phyloP scores from a whole-genome alignment of 2,888 invertebrate genomes.

The Melanchra persicariae region DNA sequence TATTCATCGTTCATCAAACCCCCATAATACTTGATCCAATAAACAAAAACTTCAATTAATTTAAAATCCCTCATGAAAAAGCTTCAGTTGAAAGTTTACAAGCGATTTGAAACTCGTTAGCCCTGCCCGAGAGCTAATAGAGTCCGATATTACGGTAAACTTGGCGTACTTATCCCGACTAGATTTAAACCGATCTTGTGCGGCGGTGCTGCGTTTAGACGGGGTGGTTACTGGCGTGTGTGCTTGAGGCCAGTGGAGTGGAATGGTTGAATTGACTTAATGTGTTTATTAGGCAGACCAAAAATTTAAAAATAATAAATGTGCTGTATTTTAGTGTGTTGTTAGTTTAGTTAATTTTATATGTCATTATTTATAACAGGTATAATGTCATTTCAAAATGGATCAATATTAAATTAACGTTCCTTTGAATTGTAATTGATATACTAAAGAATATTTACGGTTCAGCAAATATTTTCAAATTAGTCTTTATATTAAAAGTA shows the following conservation, averaged over 20 bases:
- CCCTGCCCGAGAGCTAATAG: slow-evolving; percentile 58
- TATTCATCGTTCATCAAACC: not conserved
- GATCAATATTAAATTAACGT: no score
- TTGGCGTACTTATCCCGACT: slow-evolving; percentile 63
- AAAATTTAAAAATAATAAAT: no score
- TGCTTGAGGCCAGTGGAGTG: slow-evolving; percentile 2
- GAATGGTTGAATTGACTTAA: not conserved
- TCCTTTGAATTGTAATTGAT: no score
- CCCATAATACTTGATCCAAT: slow-evolving; percentile 13
- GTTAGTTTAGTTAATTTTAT: no score
- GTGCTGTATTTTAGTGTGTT: no score
- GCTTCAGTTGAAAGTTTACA: slow-evolving; percentile 32
- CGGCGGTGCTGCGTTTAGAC: slow-evolving; percentile 46
- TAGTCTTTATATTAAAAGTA: no score
- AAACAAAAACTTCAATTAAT: not conserved
- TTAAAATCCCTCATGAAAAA: slow-evolving; percentile 10
- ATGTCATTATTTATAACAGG: no score
- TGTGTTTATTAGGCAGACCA: not conserved
- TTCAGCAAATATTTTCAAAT: not conserved
- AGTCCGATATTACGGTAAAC: slow-evolving; percentile 61
- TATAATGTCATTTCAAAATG: no score
- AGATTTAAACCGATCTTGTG: slow-evolving; percentile 65
- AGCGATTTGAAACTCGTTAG: slow-evolving; percentile 64
- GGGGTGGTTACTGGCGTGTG: slow-evolving; percentile 24
- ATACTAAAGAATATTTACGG: not conserved